phyloP scores from a whole-genome alignment of 2,113 vertebrate species.

The Peromyscus californicus region DNA sequence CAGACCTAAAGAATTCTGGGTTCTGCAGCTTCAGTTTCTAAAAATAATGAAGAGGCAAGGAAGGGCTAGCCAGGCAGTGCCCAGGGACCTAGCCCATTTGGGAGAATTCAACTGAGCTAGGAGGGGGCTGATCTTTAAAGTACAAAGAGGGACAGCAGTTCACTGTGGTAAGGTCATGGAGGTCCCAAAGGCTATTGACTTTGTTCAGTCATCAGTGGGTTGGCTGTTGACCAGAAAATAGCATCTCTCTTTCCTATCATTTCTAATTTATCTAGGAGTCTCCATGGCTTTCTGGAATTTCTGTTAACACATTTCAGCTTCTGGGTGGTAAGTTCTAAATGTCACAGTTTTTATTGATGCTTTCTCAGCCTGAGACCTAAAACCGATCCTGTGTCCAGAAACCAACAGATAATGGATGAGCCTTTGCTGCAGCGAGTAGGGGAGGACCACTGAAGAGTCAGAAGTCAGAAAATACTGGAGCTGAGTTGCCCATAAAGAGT shows the following conservation, averaged over 20 bases:
- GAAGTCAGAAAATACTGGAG: background rate
- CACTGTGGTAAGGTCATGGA: background rate
- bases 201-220: background rate
- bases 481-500: background rate
- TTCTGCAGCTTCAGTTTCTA: background rate
- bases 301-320: background rate
- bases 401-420: background rate
- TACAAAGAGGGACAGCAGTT: background rate
- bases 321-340: constrained; percentile 21
- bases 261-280: constrained; percentile 36
- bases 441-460: background rate
- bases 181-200: background rate
- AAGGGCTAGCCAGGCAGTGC: background rate
- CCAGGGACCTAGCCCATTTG: background rate
- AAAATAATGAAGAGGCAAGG: background rate
- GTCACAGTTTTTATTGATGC: background rate
- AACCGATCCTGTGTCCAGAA: background rate
- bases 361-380: background rate
- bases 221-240: constrained; percentile 39
- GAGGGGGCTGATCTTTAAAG: background rate
- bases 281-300: constrained; percentile 41
- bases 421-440: background rate
- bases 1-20: background rate
- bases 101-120: constrained; percentile 1
- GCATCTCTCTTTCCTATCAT: background rate